Evolutionary conservation across 1,140 invertebrate genomes (phyloP).

Genomic region (Radopholus similis): DNA sequence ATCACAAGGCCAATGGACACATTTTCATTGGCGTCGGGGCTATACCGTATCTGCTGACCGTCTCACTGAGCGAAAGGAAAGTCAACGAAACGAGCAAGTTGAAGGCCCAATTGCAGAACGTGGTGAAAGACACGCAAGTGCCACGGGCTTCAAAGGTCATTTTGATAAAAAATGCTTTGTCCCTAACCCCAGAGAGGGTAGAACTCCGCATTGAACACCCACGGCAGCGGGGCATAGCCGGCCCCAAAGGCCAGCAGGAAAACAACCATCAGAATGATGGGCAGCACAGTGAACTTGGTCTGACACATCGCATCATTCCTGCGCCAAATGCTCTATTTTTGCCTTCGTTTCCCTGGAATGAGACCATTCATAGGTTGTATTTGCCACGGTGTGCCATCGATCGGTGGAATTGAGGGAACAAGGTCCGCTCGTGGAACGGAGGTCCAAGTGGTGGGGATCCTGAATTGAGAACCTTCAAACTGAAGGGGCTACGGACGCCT

Average conservation of each 20-base stretch:
- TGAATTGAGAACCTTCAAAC: no score
- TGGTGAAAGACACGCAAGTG: conserved; percentile 66
- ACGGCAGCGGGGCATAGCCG: conserved; percentile 68
- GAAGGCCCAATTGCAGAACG: conserved; percentile 67
- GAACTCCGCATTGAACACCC: conserved; percentile 70
- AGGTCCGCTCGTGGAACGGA: conserved; percentile 18
- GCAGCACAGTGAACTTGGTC: conserved; percentile 43
- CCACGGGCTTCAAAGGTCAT: conserved; percentile 61
- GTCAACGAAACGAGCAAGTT: conserved; percentile 70
- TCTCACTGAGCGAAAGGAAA: conserved; percentile 63
- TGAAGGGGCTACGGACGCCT: no score
- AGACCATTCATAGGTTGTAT: conserved; percentile 31
- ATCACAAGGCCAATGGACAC: no score
- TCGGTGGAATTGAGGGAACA: conserved; percentile 17
- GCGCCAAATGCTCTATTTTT: no score
- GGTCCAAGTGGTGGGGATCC: conserved; percentile 13
- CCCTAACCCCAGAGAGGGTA: conserved; percentile 66
- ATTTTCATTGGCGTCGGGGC: no score
- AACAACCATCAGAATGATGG: conserved; percentile 53
- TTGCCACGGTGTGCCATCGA: neutral
- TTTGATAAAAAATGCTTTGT: neutral
- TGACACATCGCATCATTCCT: conserved; percentile 42
- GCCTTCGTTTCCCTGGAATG: no score
- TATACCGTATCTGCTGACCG: conserved; percentile 63
- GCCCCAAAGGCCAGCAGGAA: conserved; percentile 46